Evolutionary conservation across 2,888 invertebrate genomes (phyloP).

Genomic region (Napeogenes sylphis): DNA sequence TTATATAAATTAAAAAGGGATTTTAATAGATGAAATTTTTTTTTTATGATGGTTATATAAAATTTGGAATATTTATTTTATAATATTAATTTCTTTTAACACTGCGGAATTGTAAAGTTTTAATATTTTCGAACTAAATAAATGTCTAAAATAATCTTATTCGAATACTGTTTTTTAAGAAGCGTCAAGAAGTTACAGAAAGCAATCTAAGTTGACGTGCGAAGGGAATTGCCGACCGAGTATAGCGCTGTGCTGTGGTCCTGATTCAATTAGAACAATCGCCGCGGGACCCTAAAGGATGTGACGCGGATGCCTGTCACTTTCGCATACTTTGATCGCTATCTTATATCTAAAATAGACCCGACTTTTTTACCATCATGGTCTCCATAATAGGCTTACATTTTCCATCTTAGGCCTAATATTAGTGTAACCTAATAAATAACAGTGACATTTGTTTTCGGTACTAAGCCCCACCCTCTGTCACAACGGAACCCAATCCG

Average conservation of each 20-base stretch:
- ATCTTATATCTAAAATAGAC: slow-evolving; percentile 19
- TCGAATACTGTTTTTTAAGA: slow-evolving; percentile 13
- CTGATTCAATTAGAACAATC: slow-evolving; percentile 67
- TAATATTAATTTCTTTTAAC: not conserved
- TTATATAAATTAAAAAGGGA: too few relatives aligned
- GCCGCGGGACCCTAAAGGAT: slow-evolving; percentile 44
- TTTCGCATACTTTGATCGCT: slow-evolving; percentile 26
- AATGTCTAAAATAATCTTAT: not conserved
- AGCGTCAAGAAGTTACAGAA: slow-evolving; percentile 36
- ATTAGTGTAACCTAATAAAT: slow-evolving; percentile 74
- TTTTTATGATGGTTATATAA: not conserved
- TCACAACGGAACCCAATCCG: slow-evolving; percentile 76
- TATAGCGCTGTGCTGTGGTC: slow-evolving; percentile 42
- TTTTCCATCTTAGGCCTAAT: slow-evolving; percentile 69
- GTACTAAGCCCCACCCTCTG: slow-evolving; percentile 77
- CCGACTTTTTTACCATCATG: slow-evolving; percentile 15
- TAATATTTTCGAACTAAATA: not conserved
- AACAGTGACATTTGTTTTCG: slow-evolving; percentile 77
- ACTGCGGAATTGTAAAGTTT: too few relatives aligned
- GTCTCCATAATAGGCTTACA: slow-evolving; percentile 18
- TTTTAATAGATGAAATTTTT: too few relatives aligned
- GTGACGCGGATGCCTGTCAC: slow-evolving; percentile 35
- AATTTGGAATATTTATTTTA: not conserved
- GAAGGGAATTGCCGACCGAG: slow-evolving; percentile 59
- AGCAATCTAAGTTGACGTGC: slow-evolving; percentile 67